Evolutionary conservation across 1,140 invertebrate genomes (phyloP), one percentile per base, ranked within the genome.

Genomic region (Thrips palmi): DNA sequence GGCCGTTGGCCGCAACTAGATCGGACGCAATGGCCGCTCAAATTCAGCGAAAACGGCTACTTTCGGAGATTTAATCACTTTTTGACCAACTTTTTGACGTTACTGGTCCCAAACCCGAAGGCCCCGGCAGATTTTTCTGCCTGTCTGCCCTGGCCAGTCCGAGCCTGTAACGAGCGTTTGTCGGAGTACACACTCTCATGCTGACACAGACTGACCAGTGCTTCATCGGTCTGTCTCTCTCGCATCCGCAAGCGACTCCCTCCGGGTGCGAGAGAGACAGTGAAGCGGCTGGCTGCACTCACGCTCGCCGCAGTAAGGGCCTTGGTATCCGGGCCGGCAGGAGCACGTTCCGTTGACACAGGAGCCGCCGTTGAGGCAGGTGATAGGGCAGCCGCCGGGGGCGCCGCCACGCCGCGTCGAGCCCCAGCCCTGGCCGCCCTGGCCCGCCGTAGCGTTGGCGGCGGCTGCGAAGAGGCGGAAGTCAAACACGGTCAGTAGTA

Each of bases 241-340:
- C 28, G n/a, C 11, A 6, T 32, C 20, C 17, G 14, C 21, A 19
- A 32, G 15, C 32, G 6, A 39, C 14, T 39, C 14, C 31, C 21
- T 14, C 12, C 5, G 7, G 7, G 12, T 7, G 6, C 15, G 30
- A 7, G 6, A 34, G 17, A 35, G 21, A 11, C 20, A 11, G 15
- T 14, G 11, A 33, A n/a, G 14, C 3, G 31, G 18, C 21, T n/a
- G n/a, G n/a, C n/a, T n/a, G n/a, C n/a, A 63, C 70, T 72, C 60
- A 83, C 78, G 75, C 60, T 83, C 77, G 30, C 67, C 77, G 47
- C 81, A 85, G 46, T 69, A 75, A 54, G 81, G 76, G 11, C 80
- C 79, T 23, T 65, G 67, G 56, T 75, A 85, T 14, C 81, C 80
- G 10, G 65, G 57, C 23, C 70, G 63, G 52, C 81, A 85, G 18